Base-by-base conservation (phyloP, 2,888 invertebrate genomes). In the Ormia ochracea region DNA sequence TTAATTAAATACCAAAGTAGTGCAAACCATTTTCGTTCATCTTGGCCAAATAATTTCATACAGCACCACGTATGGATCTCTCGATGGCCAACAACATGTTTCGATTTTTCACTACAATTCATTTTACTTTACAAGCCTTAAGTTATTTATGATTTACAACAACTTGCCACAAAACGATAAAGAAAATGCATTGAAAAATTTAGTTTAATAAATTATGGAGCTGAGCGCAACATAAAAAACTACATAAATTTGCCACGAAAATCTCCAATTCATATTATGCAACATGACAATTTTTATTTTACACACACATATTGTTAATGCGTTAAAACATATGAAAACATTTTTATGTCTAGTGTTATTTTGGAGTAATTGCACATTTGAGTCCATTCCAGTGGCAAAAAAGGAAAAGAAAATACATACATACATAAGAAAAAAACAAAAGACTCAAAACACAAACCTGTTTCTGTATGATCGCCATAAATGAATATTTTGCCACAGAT, bases 361-460 rank as follows among this genome's bases (percentile, higher is more conserved):
- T 26, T 14, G 17, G 56, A 75, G 28, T 75, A 75, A 69, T 69
- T 61, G 75, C 52, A 36, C 75, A 61, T 75, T 68, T 26, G 52
- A 66, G 26, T 19, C 7, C n/a, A n/a, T n/a, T n/a, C n/a, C n/a
- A n/a, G n/a, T n/a, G n/a, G n/a, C n/a, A n/a, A n/a, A n/a, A n/a
- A 26, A n/a, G 31, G n/a, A 1, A 38, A 17, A 1, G 1, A 3
- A 43, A 31, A 4, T n/a, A 41, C 1, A 1, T 10, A 36, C 36
- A 10, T 36, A 17, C 19, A 59, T 63, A 45, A 65, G 54, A 72
- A 56, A 66, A 68, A 61, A 66, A 65, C 61, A 72, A 56, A 66
- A 68, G 66, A 66, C 48, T 76, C 26, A 48, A 56, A 6, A 21
- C n/a, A 38, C 12, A 72, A 80, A 80, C 76, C 36, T 56, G 80